Base-by-base conservation (phyloP, 2,888 invertebrate species). In the Limnephilus marmoratus region DNA sequence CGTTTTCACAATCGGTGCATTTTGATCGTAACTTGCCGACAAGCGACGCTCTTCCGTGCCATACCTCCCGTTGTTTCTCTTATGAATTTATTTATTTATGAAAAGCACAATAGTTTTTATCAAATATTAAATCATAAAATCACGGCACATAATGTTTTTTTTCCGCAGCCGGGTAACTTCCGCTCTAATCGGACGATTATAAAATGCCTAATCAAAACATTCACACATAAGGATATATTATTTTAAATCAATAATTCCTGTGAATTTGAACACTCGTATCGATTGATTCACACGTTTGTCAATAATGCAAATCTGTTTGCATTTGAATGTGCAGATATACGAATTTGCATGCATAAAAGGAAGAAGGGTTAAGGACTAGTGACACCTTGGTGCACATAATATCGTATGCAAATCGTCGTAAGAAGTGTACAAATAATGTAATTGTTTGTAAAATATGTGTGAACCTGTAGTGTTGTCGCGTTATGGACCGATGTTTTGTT, bases 381-480 rank as follows among this genome's bases (percentile, higher is more conserved):
- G 29, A 86, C 86, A 45, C 86, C 86, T 86, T 45, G 29, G n/a
- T 49, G 41, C 15, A 49, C 45, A 49, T 86, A n/a, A 86, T 41
- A 86, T 29, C 15, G 86, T 86, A 86, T 86, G 86, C 86, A 86
- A 86, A 86, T 90, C 34, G 45, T 34, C 53, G 53, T 90, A 90
- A 90, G 53, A 80, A 34, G 90, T 85, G 49, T 90, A 85, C 90
- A 85, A 90, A 90, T 90, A 31, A 41, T 53, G 37, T 90, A 90
- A 90, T 90, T 90, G 90, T 45, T 53, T 90, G 90, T 85, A 85
- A 90, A 85, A 90, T 85, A 83, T 80, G 82, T 85, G 80, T 49
- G 90, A 85, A 85, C 41, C 41, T 81, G 86, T 34, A 11, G 34
- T 83, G 37, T 41, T 24, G 24, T 24, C 24, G 68, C 68, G 24